Evolutionary conservation across 2,888 invertebrate genomes (phyloP).

Genomic region (Pseudococcus viburni): DNA sequence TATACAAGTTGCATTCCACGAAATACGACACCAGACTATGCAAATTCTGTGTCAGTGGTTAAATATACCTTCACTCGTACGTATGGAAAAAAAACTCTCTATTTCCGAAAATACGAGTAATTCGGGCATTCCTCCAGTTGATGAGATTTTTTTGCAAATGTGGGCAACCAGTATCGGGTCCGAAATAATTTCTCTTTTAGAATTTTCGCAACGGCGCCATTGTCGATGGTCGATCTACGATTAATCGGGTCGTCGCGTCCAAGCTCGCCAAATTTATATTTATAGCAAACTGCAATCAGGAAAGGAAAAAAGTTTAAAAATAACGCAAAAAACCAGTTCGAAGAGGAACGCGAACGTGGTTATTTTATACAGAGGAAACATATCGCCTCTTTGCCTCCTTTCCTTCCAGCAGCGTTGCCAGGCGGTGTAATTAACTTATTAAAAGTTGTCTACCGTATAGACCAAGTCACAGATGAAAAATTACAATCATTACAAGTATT

Average conservation of each 20-base stretch:
- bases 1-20: not conserved
- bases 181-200: not conserved
- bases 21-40: not conserved
- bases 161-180: not conserved
- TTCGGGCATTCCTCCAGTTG: not conserved
- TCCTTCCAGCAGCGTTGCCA: not conserved
- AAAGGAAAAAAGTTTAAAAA: constrained; percentile 32
- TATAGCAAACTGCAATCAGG: not conserved
- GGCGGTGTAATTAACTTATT: constrained; percentile 53
- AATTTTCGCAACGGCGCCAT: not conserved
- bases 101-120: not conserved
- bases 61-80: too few species aligned
- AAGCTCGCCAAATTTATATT: constrained; percentile 15
- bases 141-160: not conserved
- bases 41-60: constrained; percentile 22
- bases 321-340: constrained; percentile 41
- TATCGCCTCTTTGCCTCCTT: not conserved
- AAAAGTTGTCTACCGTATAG: constrained; percentile 50
- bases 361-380: constrained; percentile 19
- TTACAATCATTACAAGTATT: constrained; percentile 46
- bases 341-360: not conserved
- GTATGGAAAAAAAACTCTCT: not conserved
- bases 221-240: not conserved
- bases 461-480: constrained; percentile 54
- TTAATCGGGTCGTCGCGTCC: constrained; percentile 6